A percentile compares a stretch with the other conserved stretches of the same genome.
Conservation (phyloP, 2,888 invertebrate species). For the Lottia gigantea region DNA sequence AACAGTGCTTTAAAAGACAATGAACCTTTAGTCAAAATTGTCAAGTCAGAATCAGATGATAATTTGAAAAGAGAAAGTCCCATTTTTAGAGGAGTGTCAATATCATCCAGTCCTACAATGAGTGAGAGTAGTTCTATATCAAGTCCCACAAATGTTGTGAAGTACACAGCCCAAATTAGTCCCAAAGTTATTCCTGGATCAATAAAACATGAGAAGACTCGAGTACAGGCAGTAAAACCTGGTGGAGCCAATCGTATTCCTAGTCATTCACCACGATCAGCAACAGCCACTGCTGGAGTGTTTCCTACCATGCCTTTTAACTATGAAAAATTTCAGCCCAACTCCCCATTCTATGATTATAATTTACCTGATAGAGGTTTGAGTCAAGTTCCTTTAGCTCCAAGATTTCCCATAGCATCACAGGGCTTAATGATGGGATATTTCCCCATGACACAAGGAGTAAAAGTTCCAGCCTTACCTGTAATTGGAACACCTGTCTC, state of each 20-base stretch:
- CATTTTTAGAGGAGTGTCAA: neutral
- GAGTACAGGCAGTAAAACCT: neutral
- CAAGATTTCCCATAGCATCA: constrained; percentile 31
- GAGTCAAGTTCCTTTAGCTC: constrained; percentile 34
- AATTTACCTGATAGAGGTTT: constrained; percentile 58
- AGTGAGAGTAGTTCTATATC: neutral
- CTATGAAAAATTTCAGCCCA: constrained; percentile 12
- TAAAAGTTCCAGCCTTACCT: constrained; percentile 21
- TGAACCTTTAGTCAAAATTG: neutral
- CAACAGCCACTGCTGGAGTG: constrained; percentile 8
- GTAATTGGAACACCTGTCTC: constrained; percentile 25
- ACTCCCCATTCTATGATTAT: constrained; percentile 48
- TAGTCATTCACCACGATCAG: constrained; percentile 11
- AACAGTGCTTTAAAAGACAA: constrained; percentile 11
- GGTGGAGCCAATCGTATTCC: neutral
- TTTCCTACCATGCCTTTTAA: constrained; percentile 15
- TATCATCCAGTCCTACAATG: constrained; percentile 3
- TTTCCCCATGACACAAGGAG: constrained; percentile 27
- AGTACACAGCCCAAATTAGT: neutral
- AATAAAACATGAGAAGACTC: neutral
- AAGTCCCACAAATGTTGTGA: neutral
- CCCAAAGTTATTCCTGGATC: neutral
- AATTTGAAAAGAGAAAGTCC: neutral
- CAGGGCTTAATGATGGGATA: constrained; percentile 34
- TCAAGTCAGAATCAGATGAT: neutral